These are phyloP conservation scores for Gerris buenoi DNA, from an alignment of 1,140 invertebrate species.

Conservation along the genomic window DNA sequence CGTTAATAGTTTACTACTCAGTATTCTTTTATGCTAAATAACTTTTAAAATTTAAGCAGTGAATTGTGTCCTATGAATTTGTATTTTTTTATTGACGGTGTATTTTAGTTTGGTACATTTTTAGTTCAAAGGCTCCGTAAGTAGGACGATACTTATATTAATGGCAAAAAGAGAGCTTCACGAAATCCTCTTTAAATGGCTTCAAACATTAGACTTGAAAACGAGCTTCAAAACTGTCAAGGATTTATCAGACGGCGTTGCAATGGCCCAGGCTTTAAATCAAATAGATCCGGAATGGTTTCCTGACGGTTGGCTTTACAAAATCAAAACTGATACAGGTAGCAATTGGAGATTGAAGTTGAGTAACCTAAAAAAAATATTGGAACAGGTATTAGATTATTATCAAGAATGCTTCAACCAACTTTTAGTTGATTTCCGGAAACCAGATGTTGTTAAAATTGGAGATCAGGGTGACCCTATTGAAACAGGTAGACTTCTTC, in stretches of 20 bases:
- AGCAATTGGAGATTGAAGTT: constrained; percentile 71
- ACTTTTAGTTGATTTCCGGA: constrained; percentile 57
- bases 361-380: constrained; percentile 83
- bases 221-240: constrained; percentile 41
- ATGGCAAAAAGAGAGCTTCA: constrained; percentile 34
- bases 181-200: constrained; percentile 60
- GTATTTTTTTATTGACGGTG: too few species aligned
- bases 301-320: constrained; percentile 54
- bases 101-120: too few species aligned
- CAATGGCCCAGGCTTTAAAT: constrained; percentile 50
- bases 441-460: constrained; percentile 73
- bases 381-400: constrained; percentile 75
- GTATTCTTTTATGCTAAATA: too few species aligned
- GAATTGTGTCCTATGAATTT: too few species aligned
- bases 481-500: constrained; percentile 69
- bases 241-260: constrained; percentile 73
- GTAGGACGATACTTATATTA: too few species aligned
- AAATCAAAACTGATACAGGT: constrained; percentile 71
- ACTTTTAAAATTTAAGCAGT: too few species aligned
- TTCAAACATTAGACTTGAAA: constrained; percentile 62
- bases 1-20: too few species aligned
- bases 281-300: constrained; percentile 40
- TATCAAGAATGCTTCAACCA: constrained; percentile 74
- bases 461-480: constrained; percentile 60
- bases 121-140: too few species aligned